Percentiles rank a stretch among this genome's conserved stretches.
phyloP scores from a whole-genome alignment of 2,797 vertebrate species.

The Echeneis naucrates region DNA sequence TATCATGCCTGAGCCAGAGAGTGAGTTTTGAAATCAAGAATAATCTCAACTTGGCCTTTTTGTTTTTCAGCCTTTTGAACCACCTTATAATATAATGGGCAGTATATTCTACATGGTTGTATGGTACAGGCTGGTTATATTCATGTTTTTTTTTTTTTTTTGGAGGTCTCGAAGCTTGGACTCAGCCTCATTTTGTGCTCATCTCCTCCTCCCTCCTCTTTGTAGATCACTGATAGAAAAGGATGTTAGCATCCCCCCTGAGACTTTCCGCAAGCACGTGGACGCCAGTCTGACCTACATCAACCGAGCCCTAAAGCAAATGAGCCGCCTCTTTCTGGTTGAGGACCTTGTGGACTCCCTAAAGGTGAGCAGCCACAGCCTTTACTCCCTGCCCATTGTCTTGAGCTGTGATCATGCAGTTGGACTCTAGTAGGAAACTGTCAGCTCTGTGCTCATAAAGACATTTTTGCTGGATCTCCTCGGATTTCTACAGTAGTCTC shows the following conservation, averaged over 20 bases:
- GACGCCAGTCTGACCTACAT: constrained; percentile 87
- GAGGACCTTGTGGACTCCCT: constrained; percentile 95
- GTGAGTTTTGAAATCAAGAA: background rate
- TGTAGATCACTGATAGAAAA: constrained; percentile 90
- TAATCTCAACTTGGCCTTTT: background rate
- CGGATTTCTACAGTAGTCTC: constrained; percentile 3
- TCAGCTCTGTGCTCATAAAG: constrained; percentile 7
- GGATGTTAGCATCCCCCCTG: constrained; percentile 90
- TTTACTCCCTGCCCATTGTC: background rate
- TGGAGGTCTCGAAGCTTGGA: constrained; percentile 4
- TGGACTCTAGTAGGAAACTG: background rate
- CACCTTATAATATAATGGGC: background rate
- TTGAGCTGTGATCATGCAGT: background rate
- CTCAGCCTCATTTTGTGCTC: constrained; percentile 55
- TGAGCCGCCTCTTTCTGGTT: constrained; percentile 92
- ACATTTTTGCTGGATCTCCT: background rate
- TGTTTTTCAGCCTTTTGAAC: background rate
- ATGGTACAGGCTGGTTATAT: background rate
- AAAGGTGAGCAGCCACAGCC: constrained; percentile 84
- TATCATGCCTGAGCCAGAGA: too few species aligned
- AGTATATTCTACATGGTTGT: background rate
- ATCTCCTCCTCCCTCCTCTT: constrained; percentile 43
- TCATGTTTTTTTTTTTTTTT: constrained; percentile 20
- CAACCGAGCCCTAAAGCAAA: constrained; percentile 88
- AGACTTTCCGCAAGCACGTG: constrained; percentile 91